phyloP scores from a whole-genome alignment of 2,888 invertebrate species.

The Eupithecia dodoneata region DNA sequence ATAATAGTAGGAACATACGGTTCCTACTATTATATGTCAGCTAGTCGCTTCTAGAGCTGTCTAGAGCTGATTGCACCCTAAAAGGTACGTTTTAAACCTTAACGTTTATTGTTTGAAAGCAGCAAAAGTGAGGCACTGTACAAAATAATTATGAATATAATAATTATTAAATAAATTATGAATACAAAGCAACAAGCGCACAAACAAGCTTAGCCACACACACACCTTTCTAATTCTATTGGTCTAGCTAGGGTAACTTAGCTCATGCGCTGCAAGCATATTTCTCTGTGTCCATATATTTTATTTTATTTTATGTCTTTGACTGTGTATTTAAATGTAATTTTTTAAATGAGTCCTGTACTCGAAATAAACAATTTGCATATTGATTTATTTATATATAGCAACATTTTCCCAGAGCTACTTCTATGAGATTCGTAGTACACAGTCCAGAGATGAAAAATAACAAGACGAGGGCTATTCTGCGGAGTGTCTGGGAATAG shows the following conservation, averaged over 20 bases:
- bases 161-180: background rate
- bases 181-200: background rate
- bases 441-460: slow-evolving; percentile 26
- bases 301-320: no score
- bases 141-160: background rate
- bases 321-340: no score
- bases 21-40: no score
- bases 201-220: background rate
- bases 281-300: no score
- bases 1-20: background rate
- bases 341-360: no score
- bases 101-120: background rate
- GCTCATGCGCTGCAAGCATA: background rate
- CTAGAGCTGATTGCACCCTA: background rate
- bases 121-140: background rate
- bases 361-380: no score
- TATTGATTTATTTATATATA: background rate
- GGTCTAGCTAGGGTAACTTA: background rate
- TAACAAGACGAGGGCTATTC: slow-evolving; percentile 41
- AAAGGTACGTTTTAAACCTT: background rate
- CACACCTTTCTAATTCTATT: background rate
- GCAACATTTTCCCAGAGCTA: background rate
- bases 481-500: slow-evolving; percentile 43
- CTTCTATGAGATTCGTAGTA: slow-evolving; percentile 14
- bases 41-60: background rate